These are phyloP conservation scores for Corythornis vintsioides DNA, from an alignment of 2,113 vertebrate genomes.

Conservation along the genomic window DNA sequence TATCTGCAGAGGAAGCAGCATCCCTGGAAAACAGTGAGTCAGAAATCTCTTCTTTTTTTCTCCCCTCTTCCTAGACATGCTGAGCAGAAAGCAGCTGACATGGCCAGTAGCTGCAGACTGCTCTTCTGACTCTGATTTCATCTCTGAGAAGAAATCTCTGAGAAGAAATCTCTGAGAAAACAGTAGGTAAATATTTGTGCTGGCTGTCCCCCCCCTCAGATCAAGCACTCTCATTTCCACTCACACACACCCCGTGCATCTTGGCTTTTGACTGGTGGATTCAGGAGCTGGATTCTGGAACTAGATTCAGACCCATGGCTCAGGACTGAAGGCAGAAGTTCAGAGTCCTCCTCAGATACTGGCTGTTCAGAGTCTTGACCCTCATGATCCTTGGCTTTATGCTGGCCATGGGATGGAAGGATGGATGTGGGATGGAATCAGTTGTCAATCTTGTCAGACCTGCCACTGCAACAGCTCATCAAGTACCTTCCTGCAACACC, in stretches of 20 bases:
- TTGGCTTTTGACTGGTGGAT: background rate
- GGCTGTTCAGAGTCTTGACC: background rate
- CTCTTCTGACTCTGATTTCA: background rate
- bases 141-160: slow-evolving; percentile 38
- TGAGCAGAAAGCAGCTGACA: background rate
- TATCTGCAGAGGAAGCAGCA: slow-evolving; percentile 52
- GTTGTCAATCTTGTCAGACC: background rate
- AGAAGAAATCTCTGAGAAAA: slow-evolving; percentile 36
- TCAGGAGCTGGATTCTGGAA: background rate
- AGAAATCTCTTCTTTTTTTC: background rate
- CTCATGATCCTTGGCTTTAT: background rate
- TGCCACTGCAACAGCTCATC: background rate
- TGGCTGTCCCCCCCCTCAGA: background rate
- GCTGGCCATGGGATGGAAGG: too few relatives aligned
- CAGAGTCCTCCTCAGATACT: background rate
- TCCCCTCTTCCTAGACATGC: background rate
- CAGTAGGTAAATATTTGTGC: background rate
- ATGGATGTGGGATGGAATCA: too few relatives aligned
- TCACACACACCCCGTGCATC: background rate
- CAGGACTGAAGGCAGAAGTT: background rate
- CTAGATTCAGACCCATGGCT: background rate
- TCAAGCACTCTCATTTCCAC: background rate
- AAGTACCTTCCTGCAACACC: background rate
- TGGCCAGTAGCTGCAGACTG: background rate
- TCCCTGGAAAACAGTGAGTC: slow-evolving; percentile 68